A percentile compares a stretch with the other conserved stretches of the same genome.
Evolutionary conservation across 2,888 invertebrate species (phyloP).

Genomic region (Tubulanus polymorphus): DNA sequence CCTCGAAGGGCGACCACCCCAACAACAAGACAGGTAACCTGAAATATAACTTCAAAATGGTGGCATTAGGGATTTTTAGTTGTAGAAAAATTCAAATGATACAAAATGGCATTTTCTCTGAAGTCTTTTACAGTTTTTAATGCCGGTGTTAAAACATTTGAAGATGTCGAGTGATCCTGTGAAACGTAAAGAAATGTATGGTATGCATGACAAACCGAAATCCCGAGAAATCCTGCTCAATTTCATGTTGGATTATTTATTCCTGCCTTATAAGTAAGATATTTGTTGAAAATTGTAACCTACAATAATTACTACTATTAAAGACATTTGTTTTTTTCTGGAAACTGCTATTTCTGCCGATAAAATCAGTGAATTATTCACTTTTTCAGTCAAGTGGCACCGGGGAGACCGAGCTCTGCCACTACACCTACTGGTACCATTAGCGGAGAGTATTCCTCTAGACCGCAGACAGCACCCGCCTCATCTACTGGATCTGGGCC

Average conservation of each 20-base stretch:
- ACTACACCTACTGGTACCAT: too few species aligned
- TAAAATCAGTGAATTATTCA: too few species aligned
- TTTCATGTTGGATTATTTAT: constrained; percentile 75
- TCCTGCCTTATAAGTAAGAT: constrained; percentile 78
- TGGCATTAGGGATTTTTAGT: neutral
- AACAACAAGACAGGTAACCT: constrained; percentile 75
- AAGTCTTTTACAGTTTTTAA: constrained; percentile 74
- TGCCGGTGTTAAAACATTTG: constrained; percentile 74
- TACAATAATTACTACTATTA: too few species aligned
- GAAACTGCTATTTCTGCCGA: too few species aligned
- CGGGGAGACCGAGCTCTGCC: too few species aligned
- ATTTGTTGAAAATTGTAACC: neutral
- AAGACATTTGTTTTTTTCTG: too few species aligned
- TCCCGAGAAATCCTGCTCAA: constrained; percentile 67
- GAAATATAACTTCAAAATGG: neutral
- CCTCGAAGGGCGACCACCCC: constrained; percentile 75
- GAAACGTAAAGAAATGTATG: constrained; percentile 62
- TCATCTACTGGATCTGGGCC: too few species aligned
- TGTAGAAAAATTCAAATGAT: neutral
- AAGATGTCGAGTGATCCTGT: constrained; percentile 64
- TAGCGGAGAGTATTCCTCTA: too few species aligned
- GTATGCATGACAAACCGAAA: constrained; percentile 68
- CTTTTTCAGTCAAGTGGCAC: neutral
- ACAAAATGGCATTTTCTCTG: constrained; percentile 13
- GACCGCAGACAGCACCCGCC: too few species aligned